Percentiles rank a stretch among this genome's conserved stretches.
Conservation (phyloP, 2,888 invertebrate species). For the Dicroscelio sp. region DNA sequence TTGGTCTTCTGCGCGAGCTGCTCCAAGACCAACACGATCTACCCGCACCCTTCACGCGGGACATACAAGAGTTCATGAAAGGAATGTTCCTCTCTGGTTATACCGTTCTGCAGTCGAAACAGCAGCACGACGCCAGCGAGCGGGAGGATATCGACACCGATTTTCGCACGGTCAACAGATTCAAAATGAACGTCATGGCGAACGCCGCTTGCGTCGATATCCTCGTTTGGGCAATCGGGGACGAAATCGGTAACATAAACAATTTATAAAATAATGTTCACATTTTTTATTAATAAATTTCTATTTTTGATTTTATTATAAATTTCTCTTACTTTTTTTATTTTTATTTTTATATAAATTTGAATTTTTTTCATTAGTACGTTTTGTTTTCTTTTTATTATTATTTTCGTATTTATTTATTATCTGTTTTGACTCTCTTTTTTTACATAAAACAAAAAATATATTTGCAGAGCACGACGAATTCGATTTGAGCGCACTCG, state of each 20-base stretch:
- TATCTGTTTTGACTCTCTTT: too few relatives aligned
- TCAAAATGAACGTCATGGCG: slow-evolving; percentile 98
- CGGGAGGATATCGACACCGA: slow-evolving; percentile 96
- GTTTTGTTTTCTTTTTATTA: too few relatives aligned
- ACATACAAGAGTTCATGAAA: slow-evolving; percentile 97
- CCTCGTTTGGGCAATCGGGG: slow-evolving; percentile 99
- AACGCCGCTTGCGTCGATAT: slow-evolving; percentile 99
- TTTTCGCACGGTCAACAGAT: slow-evolving; percentile 96
- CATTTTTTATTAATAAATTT: too few relatives aligned
- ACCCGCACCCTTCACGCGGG: slow-evolving; percentile 97
- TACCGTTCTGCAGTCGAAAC: slow-evolving; percentile 97
- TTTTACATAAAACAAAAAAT: too few relatives aligned
- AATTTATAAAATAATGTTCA: too few relatives aligned
- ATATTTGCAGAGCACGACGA: slow-evolving; percentile 90
- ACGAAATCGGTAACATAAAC: slow-evolving; percentile 97
- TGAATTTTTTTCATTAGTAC: too few relatives aligned
- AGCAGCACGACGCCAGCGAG: slow-evolving; percentile 97
- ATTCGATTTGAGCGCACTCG: slow-evolving; percentile 90
- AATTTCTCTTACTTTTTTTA: too few relatives aligned
- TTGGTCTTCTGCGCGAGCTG: slow-evolving; percentile 97
- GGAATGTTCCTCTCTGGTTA: slow-evolving; percentile 98
- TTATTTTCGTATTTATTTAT: too few relatives aligned
- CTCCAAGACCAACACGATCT: slow-evolving; percentile 97
- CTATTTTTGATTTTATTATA: too few relatives aligned
- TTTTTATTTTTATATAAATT: too few relatives aligned